phyloP scores from a whole-genome alignment of 2,888 invertebrate species.

The Dolomedes plantarius region DNA sequence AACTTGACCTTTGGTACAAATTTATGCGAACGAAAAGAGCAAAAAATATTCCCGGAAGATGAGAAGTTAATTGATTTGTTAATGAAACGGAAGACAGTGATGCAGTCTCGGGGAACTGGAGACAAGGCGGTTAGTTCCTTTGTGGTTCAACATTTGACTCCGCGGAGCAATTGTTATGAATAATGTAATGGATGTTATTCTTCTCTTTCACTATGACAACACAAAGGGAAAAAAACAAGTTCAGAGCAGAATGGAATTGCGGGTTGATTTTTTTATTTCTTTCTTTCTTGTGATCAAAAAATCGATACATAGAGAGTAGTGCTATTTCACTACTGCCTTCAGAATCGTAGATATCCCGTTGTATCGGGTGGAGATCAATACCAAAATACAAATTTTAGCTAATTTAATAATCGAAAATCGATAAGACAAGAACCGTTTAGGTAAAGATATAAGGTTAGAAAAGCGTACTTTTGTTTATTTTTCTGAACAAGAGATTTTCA shows the following conservation, averaged over 20 bases:
- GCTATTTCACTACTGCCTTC: no score
- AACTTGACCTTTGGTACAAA: background rate
- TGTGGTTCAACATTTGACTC: background rate
- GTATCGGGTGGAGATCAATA: no score
- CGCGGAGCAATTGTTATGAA: conserved; percentile 5
- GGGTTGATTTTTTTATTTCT: background rate
- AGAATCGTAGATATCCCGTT: no score
- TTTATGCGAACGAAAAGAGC: background rate
- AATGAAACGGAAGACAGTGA: background rate
- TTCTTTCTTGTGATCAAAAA: background rate
- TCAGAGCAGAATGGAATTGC: background rate
- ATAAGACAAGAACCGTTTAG: no score
- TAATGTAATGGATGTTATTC: background rate
- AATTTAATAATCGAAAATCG: no score
- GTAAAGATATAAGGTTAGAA: no score
- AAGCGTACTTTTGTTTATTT: no score
- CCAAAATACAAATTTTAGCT: no score
- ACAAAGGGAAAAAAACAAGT: background rate
- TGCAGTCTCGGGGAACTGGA: background rate
- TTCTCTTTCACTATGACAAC: background rate
- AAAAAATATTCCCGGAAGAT: background rate
- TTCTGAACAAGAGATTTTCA: no score
- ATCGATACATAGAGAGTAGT: no score
- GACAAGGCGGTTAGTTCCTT: background rate
- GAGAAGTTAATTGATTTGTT: conserved; percentile 14